Conservation (phyloP, 2,113 vertebrate species). For the Bufo bufo region DNA sequence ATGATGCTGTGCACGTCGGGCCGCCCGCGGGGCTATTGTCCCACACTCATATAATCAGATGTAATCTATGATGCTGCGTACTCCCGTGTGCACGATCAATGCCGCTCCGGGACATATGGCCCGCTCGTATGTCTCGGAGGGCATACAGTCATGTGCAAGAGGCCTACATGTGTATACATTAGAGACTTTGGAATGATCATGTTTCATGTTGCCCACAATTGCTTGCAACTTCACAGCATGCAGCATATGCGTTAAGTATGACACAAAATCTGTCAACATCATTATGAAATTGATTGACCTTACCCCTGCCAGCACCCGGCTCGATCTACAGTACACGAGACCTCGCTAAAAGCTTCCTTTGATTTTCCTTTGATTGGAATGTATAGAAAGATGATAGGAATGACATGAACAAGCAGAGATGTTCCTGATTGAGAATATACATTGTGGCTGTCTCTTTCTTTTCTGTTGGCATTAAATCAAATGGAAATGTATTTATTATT, state of each 20-base stretch:
- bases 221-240: not conserved
- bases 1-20: too few relatives aligned
- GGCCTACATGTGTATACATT: not conserved
- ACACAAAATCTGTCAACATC: not conserved
- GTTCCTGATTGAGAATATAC: conserved; percentile 33
- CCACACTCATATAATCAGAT: too few relatives aligned
- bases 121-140: too few relatives aligned
- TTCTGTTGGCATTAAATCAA: conserved; percentile 24
- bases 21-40: too few relatives aligned
- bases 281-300: conserved; percentile 14
- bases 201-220: not conserved
- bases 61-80: too few relatives aligned
- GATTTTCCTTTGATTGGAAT: not conserved
- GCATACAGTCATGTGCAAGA: too few relatives aligned
- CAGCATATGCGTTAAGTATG: not conserved
- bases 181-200: not conserved
- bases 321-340: not conserved
- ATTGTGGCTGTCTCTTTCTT: conserved; percentile 30
- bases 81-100: too few relatives aligned
- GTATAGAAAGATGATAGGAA: not conserved
- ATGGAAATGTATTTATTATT: conserved; percentile 49
- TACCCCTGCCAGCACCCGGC: not conserved
- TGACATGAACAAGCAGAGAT: conserved; percentile 37
- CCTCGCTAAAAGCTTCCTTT: not conserved
- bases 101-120: too few relatives aligned